These are phyloP conservation scores for Morelia viridis DNA, from an alignment of 2,797 vertebrate species.

Conservation along the genomic window DNA sequence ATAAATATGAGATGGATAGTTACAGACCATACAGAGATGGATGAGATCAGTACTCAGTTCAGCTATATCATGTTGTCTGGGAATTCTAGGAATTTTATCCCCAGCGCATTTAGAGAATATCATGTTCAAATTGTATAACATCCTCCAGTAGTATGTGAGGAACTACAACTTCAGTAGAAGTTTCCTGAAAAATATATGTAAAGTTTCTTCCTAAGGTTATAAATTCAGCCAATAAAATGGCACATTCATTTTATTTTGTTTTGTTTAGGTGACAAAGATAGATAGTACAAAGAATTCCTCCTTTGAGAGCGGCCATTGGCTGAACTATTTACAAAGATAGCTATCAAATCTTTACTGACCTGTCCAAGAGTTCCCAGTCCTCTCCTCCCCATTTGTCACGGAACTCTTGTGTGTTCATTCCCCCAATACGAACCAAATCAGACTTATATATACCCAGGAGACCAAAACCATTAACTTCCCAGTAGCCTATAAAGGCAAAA, in stretches of 20 bases:
- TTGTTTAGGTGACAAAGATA: background rate
- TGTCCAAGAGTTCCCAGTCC: conserved; percentile 97
- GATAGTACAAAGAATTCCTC: background rate
- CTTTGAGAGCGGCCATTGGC: background rate
- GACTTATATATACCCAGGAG: conserved; percentile 96
- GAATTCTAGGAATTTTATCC: background rate
- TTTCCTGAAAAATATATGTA: background rate
- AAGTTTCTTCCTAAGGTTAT: background rate
- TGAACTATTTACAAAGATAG: background rate
- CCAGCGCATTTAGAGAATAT: too few relatives aligned
- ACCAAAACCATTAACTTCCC: conserved; percentile 97
- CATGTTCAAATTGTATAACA: too few relatives aligned
- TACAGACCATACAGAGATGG: too few relatives aligned
- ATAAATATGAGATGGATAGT: background rate
- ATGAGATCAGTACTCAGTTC: background rate
- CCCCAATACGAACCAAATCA: conserved; percentile 87
- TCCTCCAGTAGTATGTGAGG: background rate
- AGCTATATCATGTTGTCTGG: background rate
- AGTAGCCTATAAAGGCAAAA: conserved; percentile 80
- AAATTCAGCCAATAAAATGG: background rate
- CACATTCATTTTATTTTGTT: background rate
- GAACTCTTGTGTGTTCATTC: conserved; percentile 95
- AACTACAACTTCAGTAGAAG: background rate
- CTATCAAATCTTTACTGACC: conserved; percentile 69
- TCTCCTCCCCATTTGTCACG: conserved; percentile 94